phyloP scores from a whole-genome alignment of 2,888 invertebrate genomes.

The Scrobipalpa atriplicella region DNA sequence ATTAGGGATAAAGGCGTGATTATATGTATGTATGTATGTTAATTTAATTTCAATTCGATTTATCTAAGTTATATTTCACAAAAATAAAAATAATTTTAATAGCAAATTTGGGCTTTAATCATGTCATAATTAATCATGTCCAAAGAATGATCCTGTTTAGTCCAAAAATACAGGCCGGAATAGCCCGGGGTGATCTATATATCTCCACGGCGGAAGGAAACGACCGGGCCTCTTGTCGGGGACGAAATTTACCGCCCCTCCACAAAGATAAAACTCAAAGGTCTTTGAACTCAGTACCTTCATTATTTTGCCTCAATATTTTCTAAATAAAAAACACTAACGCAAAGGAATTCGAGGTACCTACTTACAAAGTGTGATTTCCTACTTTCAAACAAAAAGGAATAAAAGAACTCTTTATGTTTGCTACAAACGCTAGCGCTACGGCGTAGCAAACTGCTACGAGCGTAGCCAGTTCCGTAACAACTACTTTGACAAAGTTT shows the following conservation, averaged over 20 bases:
- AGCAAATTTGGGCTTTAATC: background rate
- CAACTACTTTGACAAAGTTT: background rate
- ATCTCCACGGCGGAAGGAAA: conserved; percentile 14
- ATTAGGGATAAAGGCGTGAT: no score
- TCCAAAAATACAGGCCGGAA: background rate
- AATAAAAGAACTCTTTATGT: background rate
- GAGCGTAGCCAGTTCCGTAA: background rate
- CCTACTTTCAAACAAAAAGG: conserved; percentile 9
- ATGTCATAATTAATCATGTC: background rate
- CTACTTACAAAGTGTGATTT: conserved; percentile 1
- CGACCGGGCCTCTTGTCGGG: conserved; percentile 17
- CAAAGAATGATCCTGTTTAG: background rate
- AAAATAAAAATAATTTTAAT: no score
- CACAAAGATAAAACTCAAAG: conserved; percentile 19
- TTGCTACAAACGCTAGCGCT: background rate
- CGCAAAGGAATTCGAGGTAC: background rate
- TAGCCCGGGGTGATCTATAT: background rate
- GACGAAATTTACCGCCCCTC: conserved; percentile 14
- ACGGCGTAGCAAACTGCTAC: conserved; percentile 20
- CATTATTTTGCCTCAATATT: background rate
- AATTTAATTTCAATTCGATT: no score
- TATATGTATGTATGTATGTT: no score
- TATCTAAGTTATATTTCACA: no score
- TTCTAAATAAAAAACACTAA: background rate
- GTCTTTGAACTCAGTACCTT: conserved; percentile 13